phyloP scores from a whole-genome alignment of 2,888 invertebrate genomes.

The Drosophila yooni region DNA sequence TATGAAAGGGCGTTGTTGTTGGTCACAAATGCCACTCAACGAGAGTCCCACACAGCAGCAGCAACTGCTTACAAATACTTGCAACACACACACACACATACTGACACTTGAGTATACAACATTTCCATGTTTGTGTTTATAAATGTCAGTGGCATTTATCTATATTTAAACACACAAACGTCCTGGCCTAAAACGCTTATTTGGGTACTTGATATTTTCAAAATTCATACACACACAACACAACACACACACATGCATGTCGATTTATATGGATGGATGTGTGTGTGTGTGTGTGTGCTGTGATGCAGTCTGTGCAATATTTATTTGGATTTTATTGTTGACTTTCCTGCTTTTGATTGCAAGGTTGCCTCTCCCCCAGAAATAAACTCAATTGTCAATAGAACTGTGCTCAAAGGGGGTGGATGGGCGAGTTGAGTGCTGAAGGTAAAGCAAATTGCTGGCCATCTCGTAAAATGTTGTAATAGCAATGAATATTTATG shows the following conservation, averaged over 20 bases:
- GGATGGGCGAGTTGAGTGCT: background rate
- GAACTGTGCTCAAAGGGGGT: background rate
- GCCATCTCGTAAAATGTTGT: constrained; percentile 64
- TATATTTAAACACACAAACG: constrained; percentile 73
- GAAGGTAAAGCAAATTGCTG: constrained; percentile 46
- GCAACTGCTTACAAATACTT: constrained; percentile 17
- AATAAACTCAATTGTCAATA: constrained; percentile 53
- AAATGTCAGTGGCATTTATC: constrained; percentile 75
- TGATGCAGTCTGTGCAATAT: constrained; percentile 52
- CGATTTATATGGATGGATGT: background rate
- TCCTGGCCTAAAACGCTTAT: constrained; percentile 66
- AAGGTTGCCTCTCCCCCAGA: constrained; percentile 31
- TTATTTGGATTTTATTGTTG: constrained; percentile 71
- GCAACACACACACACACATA: constrained; percentile 5
- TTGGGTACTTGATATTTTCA: constrained; percentile 75
- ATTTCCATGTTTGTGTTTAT: constrained; percentile 32
- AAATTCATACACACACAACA: constrained; percentile 42
- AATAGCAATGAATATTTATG: constrained; percentile 78
- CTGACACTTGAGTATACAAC: constrained; percentile 47
- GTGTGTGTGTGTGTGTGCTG: constrained; percentile 2
- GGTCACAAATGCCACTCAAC: constrained; percentile 55
- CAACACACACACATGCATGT: constrained; percentile 2
- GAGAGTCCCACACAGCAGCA: background rate
- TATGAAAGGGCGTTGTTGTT: constrained; percentile 64
- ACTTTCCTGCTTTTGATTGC: constrained; percentile 70